These are phyloP conservation scores for Galbula dea DNA, from an alignment of 2,113 vertebrate genomes.

Conservation along the genomic window DNA sequence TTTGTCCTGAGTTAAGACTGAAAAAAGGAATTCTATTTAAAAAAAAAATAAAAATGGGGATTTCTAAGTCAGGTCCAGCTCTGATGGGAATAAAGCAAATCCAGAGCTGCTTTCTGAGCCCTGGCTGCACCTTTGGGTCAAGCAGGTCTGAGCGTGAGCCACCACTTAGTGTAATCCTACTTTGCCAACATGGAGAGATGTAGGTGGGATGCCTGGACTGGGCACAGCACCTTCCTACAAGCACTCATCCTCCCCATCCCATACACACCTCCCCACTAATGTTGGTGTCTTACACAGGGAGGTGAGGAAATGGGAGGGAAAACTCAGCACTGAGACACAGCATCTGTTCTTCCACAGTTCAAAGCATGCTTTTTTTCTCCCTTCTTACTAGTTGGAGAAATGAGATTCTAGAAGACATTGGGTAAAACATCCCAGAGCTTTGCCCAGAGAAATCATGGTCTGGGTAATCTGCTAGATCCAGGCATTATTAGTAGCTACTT, in stretches of 20 bases:
- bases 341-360: background rate
- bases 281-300: accelerated
- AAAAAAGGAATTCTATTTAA: background rate
- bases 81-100: background rate
- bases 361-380: background rate
- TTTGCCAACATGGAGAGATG: background rate
- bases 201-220: background rate
- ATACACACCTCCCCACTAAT: accelerated
- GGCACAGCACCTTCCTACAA: background rate
- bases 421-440: too few species aligned
- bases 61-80: background rate
- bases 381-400: too few species aligned
- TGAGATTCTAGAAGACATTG: too few species aligned
- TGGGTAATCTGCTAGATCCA: too few species aligned
- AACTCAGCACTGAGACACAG: background rate
- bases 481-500: too few species aligned
- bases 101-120: background rate
- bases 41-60: too few species aligned
- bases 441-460: too few species aligned
- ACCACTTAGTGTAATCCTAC: background rate
- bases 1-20: background rate
- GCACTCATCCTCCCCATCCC: background rate
- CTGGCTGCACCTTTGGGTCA: background rate
- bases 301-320: background rate
- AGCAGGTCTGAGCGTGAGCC: background rate